phyloP scores from a whole-genome alignment of 2,888 invertebrate genomes.

The Lithosia quadra region DNA sequence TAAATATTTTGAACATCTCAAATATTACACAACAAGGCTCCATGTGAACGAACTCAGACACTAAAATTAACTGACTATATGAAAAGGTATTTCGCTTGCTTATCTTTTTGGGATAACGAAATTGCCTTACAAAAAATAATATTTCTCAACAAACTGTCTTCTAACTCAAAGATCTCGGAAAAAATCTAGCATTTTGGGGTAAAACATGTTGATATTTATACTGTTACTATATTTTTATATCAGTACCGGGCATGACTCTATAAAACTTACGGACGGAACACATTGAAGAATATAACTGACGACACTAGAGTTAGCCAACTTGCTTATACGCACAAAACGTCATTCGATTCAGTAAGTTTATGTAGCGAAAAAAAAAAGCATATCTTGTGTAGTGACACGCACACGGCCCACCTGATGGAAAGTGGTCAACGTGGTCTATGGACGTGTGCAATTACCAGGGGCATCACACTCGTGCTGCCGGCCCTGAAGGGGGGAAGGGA shows the following conservation, averaged over 20 bases:
- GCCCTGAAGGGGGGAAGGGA: too few relatives aligned
- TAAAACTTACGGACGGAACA: too few relatives aligned
- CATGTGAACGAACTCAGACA: not conserved
- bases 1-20: not conserved
- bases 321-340: too few relatives aligned
- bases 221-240: conserved; percentile 32
- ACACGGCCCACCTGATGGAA: too few relatives aligned
- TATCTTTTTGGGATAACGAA: conserved; percentile 12
- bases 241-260: conserved; percentile 20
- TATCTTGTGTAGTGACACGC: too few relatives aligned
- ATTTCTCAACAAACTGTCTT: not conserved
- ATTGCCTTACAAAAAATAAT: conserved; percentile 6
- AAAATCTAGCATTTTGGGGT: conserved; percentile 27
- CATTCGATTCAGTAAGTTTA: too few relatives aligned
- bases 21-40: not conserved
- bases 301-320: too few relatives aligned
- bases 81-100: not conserved
- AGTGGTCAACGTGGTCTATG: too few relatives aligned
- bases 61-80: not conserved
- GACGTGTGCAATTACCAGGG: too few relatives aligned
- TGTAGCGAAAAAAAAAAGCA: too few relatives aligned
- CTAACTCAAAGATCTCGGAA: not conserved
- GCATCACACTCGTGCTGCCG: too few relatives aligned
- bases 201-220: conserved; percentile 30
- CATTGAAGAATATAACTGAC: too few relatives aligned